These are phyloP conservation scores for Nomada ferruginata DNA, from an alignment of 2,888 invertebrate species.

Conservation along the genomic window DNA sequence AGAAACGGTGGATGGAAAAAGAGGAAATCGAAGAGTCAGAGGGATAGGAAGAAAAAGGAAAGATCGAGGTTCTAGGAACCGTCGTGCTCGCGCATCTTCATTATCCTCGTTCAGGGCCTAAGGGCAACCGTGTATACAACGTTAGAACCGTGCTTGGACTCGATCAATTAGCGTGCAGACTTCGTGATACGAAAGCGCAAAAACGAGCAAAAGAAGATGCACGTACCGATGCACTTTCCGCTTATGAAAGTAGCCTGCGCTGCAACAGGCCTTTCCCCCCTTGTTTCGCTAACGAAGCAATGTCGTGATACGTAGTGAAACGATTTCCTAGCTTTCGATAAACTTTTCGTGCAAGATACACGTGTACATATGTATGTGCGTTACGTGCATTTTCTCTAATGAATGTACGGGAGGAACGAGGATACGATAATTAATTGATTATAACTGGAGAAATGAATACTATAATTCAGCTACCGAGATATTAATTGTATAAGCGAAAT, in stretches of 20 bases:
- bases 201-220: slow-evolving; percentile 72
- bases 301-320: neutral
- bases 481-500: too few relatives aligned
- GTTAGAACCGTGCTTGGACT: slow-evolving; percentile 71
- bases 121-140: slow-evolving; percentile 71
- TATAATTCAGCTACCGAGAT: too few relatives aligned
- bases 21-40: slow-evolving; percentile 24
- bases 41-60: slow-evolving; percentile 39
- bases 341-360: neutral
- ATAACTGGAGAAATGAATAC: too few relatives aligned
- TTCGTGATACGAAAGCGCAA: slow-evolving; percentile 70
- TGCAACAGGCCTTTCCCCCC: neutral
- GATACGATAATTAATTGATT: neutral
- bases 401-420: too few relatives aligned
- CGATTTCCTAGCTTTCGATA: neutral
- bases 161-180: slow-evolving; percentile 79
- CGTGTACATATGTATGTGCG: neutral
- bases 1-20: slow-evolving; percentile 25
- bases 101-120: slow-evolving; percentile 73
- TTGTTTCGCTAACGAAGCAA: slow-evolving; percentile 3
- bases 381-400: too few relatives aligned
- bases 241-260: slow-evolving; percentile 68
- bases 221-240: slow-evolving; percentile 70
- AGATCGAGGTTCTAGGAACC: slow-evolving; percentile 73
- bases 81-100: slow-evolving; percentile 79